These are phyloP conservation scores for Piscicola geometra DNA, from an alignment of 2,888 invertebrate genomes.

Conservation along the genomic window DNA sequence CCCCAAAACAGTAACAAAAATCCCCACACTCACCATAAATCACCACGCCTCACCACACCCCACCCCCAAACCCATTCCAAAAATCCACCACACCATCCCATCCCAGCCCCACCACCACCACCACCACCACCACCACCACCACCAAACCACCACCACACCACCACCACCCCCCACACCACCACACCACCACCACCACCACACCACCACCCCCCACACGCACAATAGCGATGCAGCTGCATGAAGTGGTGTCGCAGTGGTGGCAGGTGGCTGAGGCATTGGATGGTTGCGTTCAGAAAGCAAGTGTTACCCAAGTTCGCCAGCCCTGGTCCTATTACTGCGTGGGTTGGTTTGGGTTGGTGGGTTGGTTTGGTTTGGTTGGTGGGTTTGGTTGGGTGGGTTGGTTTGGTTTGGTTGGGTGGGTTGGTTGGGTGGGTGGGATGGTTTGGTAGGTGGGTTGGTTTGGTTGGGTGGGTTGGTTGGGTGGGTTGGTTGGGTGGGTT, in stretches of 20 bases:
- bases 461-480: slow-evolving; percentile 29
- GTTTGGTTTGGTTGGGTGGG: neutral
- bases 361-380: neutral
- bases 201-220: neutral
- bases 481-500: slow-evolving; percentile 14
- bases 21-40: no score
- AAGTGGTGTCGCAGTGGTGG: slow-evolving; percentile 52
- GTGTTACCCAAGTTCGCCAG: slow-evolving; percentile 93
- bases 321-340: slow-evolving; percentile 58
- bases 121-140: neutral
- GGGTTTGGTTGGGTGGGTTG: neutral
- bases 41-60: no score
- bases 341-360: slow-evolving; percentile 6
- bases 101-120: no score
- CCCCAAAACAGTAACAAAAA: no score
- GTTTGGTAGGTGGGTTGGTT: slow-evolving; percentile 27
- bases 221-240: neutral
- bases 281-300: slow-evolving; percentile 91
- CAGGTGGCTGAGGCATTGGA: slow-evolving; percentile 65
- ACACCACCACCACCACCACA: neutral
- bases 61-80: no score
- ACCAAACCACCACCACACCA: neutral
- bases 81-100: no score
- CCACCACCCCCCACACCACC: no score
- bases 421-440: slow-evolving; percentile 25